phyloP scores from a whole-genome alignment of 2,797 vertebrate genomes.

The Lemur catta region DNA sequence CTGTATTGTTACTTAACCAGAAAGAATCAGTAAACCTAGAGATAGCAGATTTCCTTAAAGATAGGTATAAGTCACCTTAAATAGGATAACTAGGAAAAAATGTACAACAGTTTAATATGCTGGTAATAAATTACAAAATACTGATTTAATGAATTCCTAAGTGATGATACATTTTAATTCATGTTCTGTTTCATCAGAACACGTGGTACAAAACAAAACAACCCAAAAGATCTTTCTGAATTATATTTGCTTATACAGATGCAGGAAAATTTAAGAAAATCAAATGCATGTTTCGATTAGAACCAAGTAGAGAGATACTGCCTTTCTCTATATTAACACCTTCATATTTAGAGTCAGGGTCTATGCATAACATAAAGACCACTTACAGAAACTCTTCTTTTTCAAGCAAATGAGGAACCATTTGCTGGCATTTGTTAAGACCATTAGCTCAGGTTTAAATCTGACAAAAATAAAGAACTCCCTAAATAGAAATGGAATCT shows the following conservation, averaged over 20 bases:
- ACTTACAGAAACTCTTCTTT: neutral
- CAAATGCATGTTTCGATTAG: neutral
- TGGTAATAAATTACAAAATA: neutral
- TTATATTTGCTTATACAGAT: neutral
- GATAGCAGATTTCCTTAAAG: neutral
- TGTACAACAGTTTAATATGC: neutral
- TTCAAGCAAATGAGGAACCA: neutral
- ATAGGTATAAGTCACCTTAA: neutral
- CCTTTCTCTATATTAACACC: neutral
- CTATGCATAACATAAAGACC: neutral
- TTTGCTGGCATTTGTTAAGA: slow-evolving; percentile 3
- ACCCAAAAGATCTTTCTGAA: neutral
- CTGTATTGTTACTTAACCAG: neutral
- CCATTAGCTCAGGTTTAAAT: neutral
- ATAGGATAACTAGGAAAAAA: neutral
- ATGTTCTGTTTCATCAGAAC: neutral
- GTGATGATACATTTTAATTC: neutral
- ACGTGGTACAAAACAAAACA: neutral
- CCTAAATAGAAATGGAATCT: neutral
- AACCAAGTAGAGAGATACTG: neutral
- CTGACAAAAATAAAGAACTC: neutral
- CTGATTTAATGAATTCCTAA: neutral
- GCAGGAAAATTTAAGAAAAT: slow-evolving; percentile 20
- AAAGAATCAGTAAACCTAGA: neutral
- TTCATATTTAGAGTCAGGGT: neutral